Evolutionary conservation across 2,113 vertebrate species (phyloP).

Genomic region (Todiramphus chloris): DNA sequence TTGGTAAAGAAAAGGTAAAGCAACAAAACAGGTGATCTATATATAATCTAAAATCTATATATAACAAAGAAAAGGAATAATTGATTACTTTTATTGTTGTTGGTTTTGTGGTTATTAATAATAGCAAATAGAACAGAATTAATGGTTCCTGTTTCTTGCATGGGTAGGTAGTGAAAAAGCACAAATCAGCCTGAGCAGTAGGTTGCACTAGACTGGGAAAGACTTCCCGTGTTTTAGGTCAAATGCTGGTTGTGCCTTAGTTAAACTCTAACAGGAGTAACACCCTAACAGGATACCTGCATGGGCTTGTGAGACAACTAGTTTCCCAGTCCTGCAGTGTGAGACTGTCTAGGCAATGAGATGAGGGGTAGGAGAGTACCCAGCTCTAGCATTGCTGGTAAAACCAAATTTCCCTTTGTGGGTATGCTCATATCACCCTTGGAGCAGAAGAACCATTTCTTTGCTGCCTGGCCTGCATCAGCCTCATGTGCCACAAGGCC

Average conservation of each 20-base stretch:
- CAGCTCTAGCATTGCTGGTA: not conserved
- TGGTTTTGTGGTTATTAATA: not conserved
- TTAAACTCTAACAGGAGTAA: rapidly evolving
- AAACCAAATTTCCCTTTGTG: not conserved
- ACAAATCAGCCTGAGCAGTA: not conserved
- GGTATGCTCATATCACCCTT: not conserved
- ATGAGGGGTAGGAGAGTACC: not conserved
- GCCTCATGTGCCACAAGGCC: rapidly evolving
- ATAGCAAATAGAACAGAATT: not conserved
- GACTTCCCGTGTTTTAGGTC: not conserved
- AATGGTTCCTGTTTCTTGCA: not conserved
- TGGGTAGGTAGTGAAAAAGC: not conserved
- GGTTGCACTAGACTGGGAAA: not conserved
- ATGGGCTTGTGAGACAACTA: not conserved
- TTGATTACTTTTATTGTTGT: not conserved
- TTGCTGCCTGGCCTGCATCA: rapidly evolving
- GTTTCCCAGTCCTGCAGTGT: not conserved
- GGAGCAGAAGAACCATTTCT: not conserved
- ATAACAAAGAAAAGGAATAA: not conserved
- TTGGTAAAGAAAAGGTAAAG: not conserved
- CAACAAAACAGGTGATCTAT: not conserved
- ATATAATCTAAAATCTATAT: not conserved
- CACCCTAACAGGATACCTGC: not conserved
- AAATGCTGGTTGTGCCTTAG: not conserved
- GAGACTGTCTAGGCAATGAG: not conserved